Percentiles rank a stretch among this genome's conserved stretches.
phyloP scores from a whole-genome alignment of 2,113 vertebrate genomes.

The Muscicapa adusta region DNA sequence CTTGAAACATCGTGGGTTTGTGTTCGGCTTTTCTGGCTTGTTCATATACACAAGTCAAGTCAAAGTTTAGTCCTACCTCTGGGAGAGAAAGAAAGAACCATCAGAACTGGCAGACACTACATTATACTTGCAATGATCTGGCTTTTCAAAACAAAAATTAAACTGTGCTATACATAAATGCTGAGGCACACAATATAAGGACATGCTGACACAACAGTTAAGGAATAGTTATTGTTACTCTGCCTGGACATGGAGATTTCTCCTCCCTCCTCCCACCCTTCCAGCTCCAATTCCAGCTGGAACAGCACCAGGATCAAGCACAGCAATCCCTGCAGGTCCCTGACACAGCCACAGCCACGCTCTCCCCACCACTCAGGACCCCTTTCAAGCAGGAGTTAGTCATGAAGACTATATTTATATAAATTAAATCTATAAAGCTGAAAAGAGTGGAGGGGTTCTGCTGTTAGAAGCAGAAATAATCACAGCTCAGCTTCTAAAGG shows the following conservation, averaged over 20 bases:
- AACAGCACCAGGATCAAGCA: fast-evolving
- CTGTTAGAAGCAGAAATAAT: not conserved
- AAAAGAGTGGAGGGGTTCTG: not conserved
- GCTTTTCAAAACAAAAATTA: slow-evolving; percentile 49
- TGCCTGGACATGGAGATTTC: not conserved
- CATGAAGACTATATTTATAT: not conserved
- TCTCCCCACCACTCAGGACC: not conserved
- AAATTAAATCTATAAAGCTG: not conserved
- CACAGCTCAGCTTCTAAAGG: not conserved
- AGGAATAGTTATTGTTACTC: slow-evolving; percentile 1
- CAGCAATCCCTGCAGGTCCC: not conserved
- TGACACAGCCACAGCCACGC: not conserved
- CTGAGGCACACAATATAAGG: slow-evolving; percentile 52
- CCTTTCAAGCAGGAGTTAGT: not conserved
- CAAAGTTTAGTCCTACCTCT: slow-evolving; percentile 70
- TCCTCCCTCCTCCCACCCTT: not conserved
- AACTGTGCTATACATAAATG: slow-evolving; percentile 52
- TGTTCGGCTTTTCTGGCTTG: slow-evolving; percentile 70
- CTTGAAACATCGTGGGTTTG: slow-evolving; percentile 69
- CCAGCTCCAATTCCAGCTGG: not conserved
- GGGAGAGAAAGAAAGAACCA: slow-evolving; percentile 71
- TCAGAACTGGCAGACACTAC: slow-evolving; percentile 64
- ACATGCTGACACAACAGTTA: slow-evolving; percentile 46
- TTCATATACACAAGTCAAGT: slow-evolving; percentile 70
- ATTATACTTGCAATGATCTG: slow-evolving; percentile 60